Percentiles rank a stretch among this genome's conserved stretches.
phyloP scores from a whole-genome alignment of 2,888 invertebrate species.

The Acrobasis repandana region DNA sequence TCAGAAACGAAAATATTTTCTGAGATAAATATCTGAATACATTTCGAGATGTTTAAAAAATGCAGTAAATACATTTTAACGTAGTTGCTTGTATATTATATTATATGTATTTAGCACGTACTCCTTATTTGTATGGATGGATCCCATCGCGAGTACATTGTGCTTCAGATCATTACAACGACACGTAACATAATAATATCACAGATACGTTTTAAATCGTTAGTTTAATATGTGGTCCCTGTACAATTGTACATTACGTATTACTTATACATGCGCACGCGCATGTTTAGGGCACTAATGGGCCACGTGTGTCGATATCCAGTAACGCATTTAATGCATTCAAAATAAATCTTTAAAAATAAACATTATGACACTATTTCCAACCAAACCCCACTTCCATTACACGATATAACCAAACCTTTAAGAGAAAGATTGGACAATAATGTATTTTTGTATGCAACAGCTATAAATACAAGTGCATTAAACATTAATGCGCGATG shows the following conservation, averaged over 20 bases:
- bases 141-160: neutral
- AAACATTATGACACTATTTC: constrained; percentile 25
- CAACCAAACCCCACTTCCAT: constrained; percentile 32
- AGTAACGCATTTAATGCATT: constrained; percentile 36
- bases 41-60: neutral
- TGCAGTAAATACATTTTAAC: neutral
- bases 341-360: constrained; percentile 23
- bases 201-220: too few relatives aligned
- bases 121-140: neutral
- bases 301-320: constrained; percentile 60
- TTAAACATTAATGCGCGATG: constrained; percentile 42
- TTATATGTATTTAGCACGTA: constrained; percentile 39
- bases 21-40: constrained; percentile 10
- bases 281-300: constrained; percentile 51
- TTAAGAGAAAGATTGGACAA: constrained; percentile 53
- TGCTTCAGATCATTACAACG: too few relatives aligned
- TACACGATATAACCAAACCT: constrained; percentile 63
- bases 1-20: constrained; percentile 1
- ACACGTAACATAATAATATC: too few relatives aligned
- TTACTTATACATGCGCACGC: neutral
- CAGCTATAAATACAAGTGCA: constrained; percentile 65
- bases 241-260: neutral
- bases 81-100: neutral
- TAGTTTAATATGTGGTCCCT: neutral
- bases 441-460: constrained; percentile 70